Percentiles rank a stretch among this genome's conserved stretches.
Evolutionary conservation across 1,140 invertebrate genomes (phyloP).

Genomic region (Micrasema longulum): DNA sequence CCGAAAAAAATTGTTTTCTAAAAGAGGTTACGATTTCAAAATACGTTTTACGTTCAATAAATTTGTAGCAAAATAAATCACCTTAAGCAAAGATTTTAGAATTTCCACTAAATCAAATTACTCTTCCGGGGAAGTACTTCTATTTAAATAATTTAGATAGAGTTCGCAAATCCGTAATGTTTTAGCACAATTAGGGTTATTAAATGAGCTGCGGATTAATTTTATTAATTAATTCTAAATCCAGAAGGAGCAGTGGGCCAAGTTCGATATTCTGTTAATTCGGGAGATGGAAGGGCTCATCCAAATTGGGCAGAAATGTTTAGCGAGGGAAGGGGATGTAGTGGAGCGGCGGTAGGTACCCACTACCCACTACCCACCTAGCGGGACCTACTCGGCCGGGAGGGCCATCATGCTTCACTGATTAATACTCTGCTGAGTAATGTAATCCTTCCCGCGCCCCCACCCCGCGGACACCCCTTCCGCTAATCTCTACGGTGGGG

Average conservation of each 20-base stretch:
- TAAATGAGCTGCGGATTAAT: constrained; percentile 17
- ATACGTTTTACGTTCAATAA: no score
- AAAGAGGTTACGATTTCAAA: no score
- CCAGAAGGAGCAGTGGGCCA: constrained; percentile 1
- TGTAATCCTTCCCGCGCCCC: constrained; percentile 17
- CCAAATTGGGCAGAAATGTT: constrained; percentile 22
- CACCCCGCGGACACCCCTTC: constrained; percentile 12
- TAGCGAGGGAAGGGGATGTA: neutral
- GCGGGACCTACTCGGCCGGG: neutral
- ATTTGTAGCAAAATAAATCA: no score
- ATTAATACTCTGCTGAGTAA: constrained; percentile 36
- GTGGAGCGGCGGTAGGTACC: neutral
- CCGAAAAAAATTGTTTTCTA: no score
- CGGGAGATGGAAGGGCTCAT: constrained; percentile 2
- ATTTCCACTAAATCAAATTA: no score
- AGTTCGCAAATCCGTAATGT: no score
- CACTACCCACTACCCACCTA: neutral
- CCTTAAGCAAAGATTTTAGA: no score
- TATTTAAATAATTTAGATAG: no score
- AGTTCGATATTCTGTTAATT: constrained; percentile 19
- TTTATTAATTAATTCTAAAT: constrained; percentile 31
- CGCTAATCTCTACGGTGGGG: constrained; percentile 9
- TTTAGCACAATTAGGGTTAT: constrained; percentile 3
- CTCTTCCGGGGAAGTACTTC: no score
- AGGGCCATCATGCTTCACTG: constrained; percentile 20